Evolutionary conservation across 2,113 vertebrate species (phyloP).

Genomic region (Pluvianellus socialis): DNA sequence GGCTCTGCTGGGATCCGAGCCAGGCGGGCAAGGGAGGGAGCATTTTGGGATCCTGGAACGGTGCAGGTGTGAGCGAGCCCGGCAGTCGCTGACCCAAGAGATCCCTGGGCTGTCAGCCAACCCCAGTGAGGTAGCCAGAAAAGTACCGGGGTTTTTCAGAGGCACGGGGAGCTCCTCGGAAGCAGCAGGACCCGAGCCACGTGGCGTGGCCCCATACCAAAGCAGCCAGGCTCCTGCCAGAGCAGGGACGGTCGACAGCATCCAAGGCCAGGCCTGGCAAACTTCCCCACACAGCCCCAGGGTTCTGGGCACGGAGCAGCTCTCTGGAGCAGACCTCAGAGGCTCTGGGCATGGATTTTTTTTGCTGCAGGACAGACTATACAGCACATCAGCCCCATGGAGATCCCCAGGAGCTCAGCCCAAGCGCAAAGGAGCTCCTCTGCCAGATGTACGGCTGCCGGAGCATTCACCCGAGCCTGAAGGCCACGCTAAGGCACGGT

Average conservation of each 20-base stretch:
- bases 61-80: not conserved
- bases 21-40: not conserved
- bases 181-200: not conserved
- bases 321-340: not conserved
- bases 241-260: not conserved
- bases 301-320: not conserved
- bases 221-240: not conserved
- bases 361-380: not conserved
- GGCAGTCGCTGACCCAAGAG: not conserved
- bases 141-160: not conserved
- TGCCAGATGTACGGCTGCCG: not conserved
- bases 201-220: not conserved
- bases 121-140: not conserved
- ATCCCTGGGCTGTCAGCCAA: not conserved
- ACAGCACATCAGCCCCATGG: not conserved
- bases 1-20: not conserved
- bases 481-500: not conserved
- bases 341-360: not conserved
- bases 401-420: not conserved
- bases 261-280: not conserved
- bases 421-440: not conserved
- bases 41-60: fast-evolving
- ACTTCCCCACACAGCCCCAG: not conserved
- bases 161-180: not conserved
- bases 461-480: not conserved